Evolutionary conservation across 1,140 invertebrate species (phyloP).

Genomic region (Temnothorax nylanderi): DNA sequence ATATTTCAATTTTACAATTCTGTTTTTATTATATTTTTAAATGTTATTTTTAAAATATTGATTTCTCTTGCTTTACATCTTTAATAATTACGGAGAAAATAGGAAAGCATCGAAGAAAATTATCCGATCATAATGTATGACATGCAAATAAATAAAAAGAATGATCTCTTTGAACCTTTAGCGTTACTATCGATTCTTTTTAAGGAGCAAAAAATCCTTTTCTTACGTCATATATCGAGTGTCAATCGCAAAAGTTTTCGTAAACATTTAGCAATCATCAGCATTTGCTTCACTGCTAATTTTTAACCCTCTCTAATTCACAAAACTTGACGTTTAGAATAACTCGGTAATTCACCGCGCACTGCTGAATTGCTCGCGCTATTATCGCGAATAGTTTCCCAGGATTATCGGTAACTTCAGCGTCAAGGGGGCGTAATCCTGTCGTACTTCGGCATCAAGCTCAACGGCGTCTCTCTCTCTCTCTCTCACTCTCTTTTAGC

Average conservation of each 20-base stretch:
- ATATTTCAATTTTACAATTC: not conserved
- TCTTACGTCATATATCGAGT: not conserved
- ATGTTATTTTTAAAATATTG: not conserved
- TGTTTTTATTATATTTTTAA: not conserved
- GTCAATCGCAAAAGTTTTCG: not conserved
- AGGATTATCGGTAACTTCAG: constrained; percentile 44
- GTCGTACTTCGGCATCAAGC: constrained; percentile 25
- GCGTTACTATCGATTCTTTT: not conserved
- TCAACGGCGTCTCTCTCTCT: not conserved
- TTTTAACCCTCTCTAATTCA: not conserved
- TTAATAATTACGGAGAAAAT: not conserved
- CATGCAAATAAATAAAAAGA: not conserved
- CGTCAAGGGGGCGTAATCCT: constrained; percentile 47
- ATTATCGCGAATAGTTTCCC: constrained; percentile 46
- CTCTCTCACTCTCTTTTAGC: not conserved
- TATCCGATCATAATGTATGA: not conserved
- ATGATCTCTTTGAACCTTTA: not conserved
- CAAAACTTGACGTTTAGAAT: not conserved
- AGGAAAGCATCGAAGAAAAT: not conserved
- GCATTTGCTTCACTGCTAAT: not conserved
- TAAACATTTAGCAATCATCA: not conserved
- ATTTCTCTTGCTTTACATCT: not conserved
- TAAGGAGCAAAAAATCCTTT: not conserved
- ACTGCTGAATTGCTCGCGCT: constrained; percentile 19
- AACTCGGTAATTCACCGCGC: constrained; percentile 24